phyloP scores from a whole-genome alignment of 2,113 vertebrate genomes.

The Cisticola juncidis region DNA sequence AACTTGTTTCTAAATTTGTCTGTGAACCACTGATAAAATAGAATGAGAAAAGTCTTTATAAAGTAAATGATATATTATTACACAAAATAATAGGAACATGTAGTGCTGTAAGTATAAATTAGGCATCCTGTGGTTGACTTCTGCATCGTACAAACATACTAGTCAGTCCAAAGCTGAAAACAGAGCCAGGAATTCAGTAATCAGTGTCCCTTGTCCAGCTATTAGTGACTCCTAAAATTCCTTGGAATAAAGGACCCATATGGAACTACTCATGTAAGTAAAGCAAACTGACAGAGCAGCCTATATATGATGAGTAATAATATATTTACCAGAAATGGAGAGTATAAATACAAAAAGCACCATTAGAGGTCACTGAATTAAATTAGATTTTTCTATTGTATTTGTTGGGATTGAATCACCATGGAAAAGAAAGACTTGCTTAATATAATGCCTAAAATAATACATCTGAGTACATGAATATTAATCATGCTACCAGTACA shows the following conservation, averaged over 20 bases:
- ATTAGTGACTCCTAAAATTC: conserved; percentile 9
- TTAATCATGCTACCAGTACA: neutral
- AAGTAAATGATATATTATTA: conserved; percentile 76
- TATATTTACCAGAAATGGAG: neutral
- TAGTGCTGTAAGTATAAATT: conserved; percentile 65
- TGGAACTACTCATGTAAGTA: neutral
- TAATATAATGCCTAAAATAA: neutral
- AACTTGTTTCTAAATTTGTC: conserved; percentile 54
- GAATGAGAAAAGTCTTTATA: conserved; percentile 49
- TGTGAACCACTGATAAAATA: conserved; percentile 64
- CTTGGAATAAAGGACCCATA: neutral
- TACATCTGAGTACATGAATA: neutral
- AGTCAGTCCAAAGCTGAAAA: conserved; percentile 25
- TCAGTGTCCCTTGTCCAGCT: neutral
- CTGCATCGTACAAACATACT: conserved; percentile 47
- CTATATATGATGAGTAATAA: neutral
- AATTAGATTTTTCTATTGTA: neutral
- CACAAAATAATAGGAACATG: conserved; percentile 63
- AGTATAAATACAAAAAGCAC: neutral
- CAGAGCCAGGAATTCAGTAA: conserved; percentile 9
- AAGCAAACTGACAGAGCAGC: neutral
- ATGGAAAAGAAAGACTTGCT: neutral
- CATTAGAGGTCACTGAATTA: neutral
- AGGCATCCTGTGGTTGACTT: conserved; percentile 63
- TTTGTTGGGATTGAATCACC: neutral